These are phyloP conservation scores for Geotrypetes seraphini DNA, from an alignment of 2,797 vertebrate genomes.

Conservation along the genomic window DNA sequence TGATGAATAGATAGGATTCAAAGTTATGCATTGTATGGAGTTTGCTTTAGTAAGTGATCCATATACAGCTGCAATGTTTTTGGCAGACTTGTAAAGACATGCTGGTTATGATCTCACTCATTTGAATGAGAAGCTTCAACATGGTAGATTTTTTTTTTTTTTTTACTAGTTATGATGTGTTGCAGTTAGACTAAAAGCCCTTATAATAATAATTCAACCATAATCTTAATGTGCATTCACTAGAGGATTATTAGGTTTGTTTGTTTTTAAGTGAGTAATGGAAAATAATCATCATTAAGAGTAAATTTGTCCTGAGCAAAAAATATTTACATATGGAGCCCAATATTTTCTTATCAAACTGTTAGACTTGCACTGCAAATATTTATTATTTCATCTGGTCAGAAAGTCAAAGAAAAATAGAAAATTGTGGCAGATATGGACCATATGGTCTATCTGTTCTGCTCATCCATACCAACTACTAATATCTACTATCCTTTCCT, in stretches of 20 bases:
- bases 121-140: slow-evolving; percentile 12
- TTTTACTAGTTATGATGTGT: slow-evolving; percentile 14
- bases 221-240: slow-evolving; percentile 26
- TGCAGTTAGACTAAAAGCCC: slow-evolving; percentile 15
- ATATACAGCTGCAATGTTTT: slow-evolving; percentile 21
- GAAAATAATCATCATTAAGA: too few relatives aligned
- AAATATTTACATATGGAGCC: too few relatives aligned
- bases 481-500: too few relatives aligned
- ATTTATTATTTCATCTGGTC: too few relatives aligned
- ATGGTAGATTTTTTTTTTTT: slow-evolving; percentile 23
- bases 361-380: too few relatives aligned
- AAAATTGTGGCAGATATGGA: too few relatives aligned
- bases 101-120: slow-evolving; percentile 27
- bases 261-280: too few relatives aligned
- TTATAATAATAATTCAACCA: slow-evolving; percentile 21
- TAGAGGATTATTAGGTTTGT: slow-evolving; percentile 23
- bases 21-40: slow-evolving; percentile 10
- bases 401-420: too few relatives aligned
- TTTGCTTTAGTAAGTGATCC: slow-evolving; percentile 35
- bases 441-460: too few relatives aligned
- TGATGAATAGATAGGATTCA: slow-evolving; percentile 16
- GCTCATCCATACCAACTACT: too few relatives aligned
- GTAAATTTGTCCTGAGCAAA: too few relatives aligned
- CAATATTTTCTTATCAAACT: too few relatives aligned
- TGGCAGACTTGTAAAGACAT: slow-evolving; percentile 23